Evolutionary conservation across 2,888 invertebrate species (phyloP).

Genomic region (Phengaris arion): DNA sequence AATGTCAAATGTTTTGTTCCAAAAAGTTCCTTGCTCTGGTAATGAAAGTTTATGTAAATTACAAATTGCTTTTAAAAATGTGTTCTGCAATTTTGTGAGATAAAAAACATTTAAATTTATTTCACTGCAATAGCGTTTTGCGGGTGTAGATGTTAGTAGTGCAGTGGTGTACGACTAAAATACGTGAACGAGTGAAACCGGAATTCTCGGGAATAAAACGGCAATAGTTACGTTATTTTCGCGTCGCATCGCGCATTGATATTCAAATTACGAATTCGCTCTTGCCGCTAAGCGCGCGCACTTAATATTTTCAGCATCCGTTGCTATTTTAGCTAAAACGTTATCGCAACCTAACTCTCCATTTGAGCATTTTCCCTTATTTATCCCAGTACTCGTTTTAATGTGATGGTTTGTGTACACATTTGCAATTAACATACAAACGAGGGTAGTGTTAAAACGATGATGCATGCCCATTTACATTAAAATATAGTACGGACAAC

Average conservation of each 20-base stretch:
- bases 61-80: constrained; percentile 15
- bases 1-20: constrained; percentile 3
- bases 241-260: neutral
- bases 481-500: too few relatives aligned
- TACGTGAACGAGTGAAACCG: neutral
- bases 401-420: neutral
- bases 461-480: too few relatives aligned
- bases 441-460: neutral
- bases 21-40: constrained; percentile 1
- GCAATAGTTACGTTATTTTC: neutral
- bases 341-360: neutral
- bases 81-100: constrained; percentile 3
- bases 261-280: constrained; percentile 2
- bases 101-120: constrained; percentile 14
- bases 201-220: neutral
- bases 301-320: neutral
- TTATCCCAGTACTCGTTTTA: neutral
- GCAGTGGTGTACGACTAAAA: neutral
- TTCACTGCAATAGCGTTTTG: constrained; percentile 10
- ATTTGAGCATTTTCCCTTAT: neutral
- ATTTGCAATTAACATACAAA: neutral
- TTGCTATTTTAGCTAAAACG: neutral
- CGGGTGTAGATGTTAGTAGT: neutral
- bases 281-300: neutral
- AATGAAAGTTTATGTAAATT: constrained; percentile 13